phyloP scores from a whole-genome alignment of 2,113 vertebrate genomes.

The Chlorodrepanis virens region DNA sequence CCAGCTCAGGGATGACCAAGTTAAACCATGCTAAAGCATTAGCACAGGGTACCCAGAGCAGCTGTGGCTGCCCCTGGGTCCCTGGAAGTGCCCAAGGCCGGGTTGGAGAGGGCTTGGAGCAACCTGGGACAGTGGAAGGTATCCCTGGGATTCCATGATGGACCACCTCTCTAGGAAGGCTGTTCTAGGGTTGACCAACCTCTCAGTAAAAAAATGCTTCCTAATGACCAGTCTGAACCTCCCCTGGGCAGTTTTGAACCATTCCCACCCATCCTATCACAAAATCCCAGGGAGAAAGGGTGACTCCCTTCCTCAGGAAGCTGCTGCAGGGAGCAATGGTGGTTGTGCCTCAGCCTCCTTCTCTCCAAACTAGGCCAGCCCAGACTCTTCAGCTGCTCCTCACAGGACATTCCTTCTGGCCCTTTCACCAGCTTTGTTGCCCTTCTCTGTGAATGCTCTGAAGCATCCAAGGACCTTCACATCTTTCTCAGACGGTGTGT shows the following conservation, averaged over 20 bases:
- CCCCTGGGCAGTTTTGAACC: too few species aligned
- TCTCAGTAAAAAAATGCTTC: neutral
- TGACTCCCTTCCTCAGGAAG: neutral
- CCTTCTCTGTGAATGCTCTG: neutral
- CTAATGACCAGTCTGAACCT: neutral
- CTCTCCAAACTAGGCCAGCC: neutral
- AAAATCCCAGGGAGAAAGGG: neutral
- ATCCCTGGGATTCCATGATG: neutral
- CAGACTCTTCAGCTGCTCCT: neutral
- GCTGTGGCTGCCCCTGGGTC: neutral
- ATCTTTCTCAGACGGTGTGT: neutral
- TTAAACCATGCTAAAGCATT: neutral
- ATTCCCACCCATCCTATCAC: rapidly evolving
- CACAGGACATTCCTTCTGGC: neutral
- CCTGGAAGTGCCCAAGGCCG: rapidly evolving
- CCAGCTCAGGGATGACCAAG: neutral
- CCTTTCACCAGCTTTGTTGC: neutral
- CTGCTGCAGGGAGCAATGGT: neutral
- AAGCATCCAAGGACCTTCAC: neutral
- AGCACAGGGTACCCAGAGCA: neutral
- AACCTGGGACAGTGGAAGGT: rapidly evolving
- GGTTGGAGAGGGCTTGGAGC: rapidly evolving
- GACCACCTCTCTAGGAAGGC: neutral
- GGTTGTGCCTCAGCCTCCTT: neutral
- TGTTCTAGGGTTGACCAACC: neutral